These are phyloP conservation scores for Tenebrio molitor DNA, from an alignment of 1,140 invertebrate genomes.

Conservation along the genomic window DNA sequence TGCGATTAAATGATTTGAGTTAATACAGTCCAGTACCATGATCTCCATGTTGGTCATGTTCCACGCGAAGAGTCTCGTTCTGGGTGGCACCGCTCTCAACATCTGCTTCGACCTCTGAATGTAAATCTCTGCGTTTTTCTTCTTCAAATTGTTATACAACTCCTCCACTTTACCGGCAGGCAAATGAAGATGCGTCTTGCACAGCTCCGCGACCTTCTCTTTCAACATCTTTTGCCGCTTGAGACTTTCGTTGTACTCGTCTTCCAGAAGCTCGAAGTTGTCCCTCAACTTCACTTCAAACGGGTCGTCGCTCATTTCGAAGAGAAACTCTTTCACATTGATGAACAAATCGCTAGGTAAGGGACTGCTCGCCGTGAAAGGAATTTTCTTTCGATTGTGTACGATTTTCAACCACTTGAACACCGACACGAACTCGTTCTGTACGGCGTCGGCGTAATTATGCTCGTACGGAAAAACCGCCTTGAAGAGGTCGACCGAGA, in stretches of 20 bases:
- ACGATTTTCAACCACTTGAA: constrained; percentile 93
- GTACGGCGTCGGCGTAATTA: constrained; percentile 92
- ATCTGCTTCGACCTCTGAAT: constrained; percentile 91
- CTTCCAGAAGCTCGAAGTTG: constrained; percentile 95
- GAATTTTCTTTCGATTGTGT: constrained; percentile 80
- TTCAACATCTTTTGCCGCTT: constrained; percentile 93
- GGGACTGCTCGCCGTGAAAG: constrained; percentile 75
- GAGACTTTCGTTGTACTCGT: constrained; percentile 96
- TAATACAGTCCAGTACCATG: too few species aligned
- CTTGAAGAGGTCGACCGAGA: constrained; percentile 78
- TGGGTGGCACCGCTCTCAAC: constrained; percentile 77
- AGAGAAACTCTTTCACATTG: constrained; percentile 87
- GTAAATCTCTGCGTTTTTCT: constrained; percentile 96
- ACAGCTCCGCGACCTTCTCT: constrained; percentile 83
- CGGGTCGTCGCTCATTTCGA: constrained; percentile 97
- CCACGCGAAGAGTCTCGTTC: constrained; percentile 87
- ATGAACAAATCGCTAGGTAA: constrained; percentile 90
- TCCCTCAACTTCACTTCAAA: constrained; percentile 97
- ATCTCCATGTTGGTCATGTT: constrained; percentile 80
- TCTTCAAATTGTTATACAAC: constrained; percentile 85
- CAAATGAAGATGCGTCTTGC: constrained; percentile 84
- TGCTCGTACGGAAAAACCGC: constrained; percentile 80
- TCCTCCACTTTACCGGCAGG: constrained; percentile 91
- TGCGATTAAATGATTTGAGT: too few species aligned
- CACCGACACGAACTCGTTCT: constrained; percentile 90